Conservation (phyloP, 2,113 vertebrate species). For the Microtus pennsylvanicus region DNA sequence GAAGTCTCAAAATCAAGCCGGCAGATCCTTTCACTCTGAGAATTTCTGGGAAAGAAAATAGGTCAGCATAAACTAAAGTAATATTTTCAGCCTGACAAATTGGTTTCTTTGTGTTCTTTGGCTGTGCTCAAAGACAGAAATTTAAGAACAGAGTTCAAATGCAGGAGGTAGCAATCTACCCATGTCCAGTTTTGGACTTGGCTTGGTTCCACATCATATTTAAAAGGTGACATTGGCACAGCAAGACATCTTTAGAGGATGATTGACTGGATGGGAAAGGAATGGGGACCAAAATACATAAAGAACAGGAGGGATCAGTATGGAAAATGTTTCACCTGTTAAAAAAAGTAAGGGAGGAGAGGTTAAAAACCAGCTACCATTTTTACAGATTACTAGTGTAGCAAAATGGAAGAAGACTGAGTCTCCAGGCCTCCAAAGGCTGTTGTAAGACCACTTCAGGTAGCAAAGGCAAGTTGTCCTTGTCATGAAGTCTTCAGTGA, state of each 20-base stretch:
- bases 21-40: slow-evolving; percentile 40
- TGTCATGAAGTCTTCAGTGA: neutral
- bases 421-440: neutral
- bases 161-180: slow-evolving; percentile 37
- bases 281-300: neutral
- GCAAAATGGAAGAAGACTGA: neutral
- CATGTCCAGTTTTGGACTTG: slow-evolving; percentile 41
- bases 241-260: slow-evolving; percentile 20
- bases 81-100: slow-evolving; percentile 73
- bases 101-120: slow-evolving; percentile 74
- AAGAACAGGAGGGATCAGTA: neutral
- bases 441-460: slow-evolving; percentile 10
- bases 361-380: neutral
- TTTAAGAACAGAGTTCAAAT: slow-evolving; percentile 59
- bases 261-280: slow-evolving; percentile 3
- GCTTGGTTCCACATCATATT: slow-evolving; percentile 54
- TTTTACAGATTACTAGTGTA: slow-evolving; percentile 5
- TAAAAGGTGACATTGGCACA: slow-evolving; percentile 58
- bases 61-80: slow-evolving; percentile 71
- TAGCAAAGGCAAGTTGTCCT: neutral
- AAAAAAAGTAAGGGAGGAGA: neutral
- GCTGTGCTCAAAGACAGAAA: slow-evolving; percentile 65
- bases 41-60: slow-evolving; percentile 68
- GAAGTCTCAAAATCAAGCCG: slow-evolving; percentile 57
- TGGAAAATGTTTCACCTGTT: neutral